Evolutionary conservation across 2,113 vertebrate species (phyloP), one percentile per base, ranked within the genome.

Genomic region (Alethe castanea): DNA sequence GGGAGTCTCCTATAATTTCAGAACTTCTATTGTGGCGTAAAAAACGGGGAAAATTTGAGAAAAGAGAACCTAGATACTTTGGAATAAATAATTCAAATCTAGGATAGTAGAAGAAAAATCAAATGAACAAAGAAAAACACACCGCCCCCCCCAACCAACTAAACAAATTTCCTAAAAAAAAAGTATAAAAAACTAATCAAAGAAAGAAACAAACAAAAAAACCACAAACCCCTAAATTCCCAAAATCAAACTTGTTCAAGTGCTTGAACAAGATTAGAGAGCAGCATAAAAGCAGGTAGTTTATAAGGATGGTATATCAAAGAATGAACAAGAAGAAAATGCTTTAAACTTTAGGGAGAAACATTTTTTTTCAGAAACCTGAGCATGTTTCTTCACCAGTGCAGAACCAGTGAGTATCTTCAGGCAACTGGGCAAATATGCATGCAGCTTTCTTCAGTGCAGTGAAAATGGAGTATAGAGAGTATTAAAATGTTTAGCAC

Each of bases 141-240:
- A 13, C 3, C 4, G 17, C 0, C 4, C 20, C 6, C 0, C 4
- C 20, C 25, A 11, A n/a, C 2, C 3, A 23, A 19, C 12, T 5
- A 40, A 47, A 31, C 3, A 47, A 4, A 6, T 42, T n/a, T 45
- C n/a, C 20, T n/a, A 18, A 14, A 8, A 45, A 35, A 7, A 45
- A 47, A n/a, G 6, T 19, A 2, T 9, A 12, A 19, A 11, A 26
- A 35, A 31, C 8, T 3, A 24, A 33, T 35, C 9, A 40, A 31
- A 53, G 29, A 61, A 66, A 17, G 8, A 38, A 65, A 12, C 2
- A 24, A 38, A n/a, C 13, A 6, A 42, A 38, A 19, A 11, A 14
- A 28, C 35, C 35, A 35, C 35, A 18, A 14, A 0, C 4, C 17
- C 5, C 16, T 25, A 4, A 86, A 11, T 33, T 40, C 5, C 18